Conservation (phyloP, 2,797 vertebrate genomes). For the Lycodopsis pacificus region DNA sequence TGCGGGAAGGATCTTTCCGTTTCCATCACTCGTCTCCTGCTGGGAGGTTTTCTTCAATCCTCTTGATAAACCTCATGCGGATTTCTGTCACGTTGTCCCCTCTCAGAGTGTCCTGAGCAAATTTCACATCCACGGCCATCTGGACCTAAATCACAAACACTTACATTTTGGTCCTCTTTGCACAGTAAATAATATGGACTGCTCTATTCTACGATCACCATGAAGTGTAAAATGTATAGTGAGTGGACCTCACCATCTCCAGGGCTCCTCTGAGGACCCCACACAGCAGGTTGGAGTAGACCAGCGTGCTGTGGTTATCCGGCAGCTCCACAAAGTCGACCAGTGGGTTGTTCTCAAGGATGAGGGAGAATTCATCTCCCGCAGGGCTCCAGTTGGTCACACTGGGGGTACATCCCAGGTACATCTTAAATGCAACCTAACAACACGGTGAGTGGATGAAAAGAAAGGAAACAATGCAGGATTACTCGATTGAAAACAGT, state of each 20-base stretch:
- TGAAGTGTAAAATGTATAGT: background rate
- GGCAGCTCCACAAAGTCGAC: slow-evolving; percentile 99
- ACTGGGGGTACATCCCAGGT: slow-evolving; percentile 95
- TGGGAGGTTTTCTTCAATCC: slow-evolving; percentile 98
- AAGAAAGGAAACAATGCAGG: background rate
- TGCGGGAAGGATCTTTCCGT: slow-evolving; percentile 15
- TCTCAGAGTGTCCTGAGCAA: slow-evolving; percentile 95
- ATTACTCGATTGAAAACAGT: background rate
- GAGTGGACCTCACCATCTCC: slow-evolving; percentile 92
- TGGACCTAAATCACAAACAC: slow-evolving; percentile 88
- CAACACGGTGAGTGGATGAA: background rate
- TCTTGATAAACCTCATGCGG: slow-evolving; percentile 97
- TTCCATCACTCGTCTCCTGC: slow-evolving; percentile 90
- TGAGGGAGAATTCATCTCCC: slow-evolving; percentile 98
- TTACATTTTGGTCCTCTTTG: background rate
- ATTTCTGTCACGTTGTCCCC: slow-evolving; percentile 98
- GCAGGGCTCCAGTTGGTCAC: slow-evolving; percentile 99
- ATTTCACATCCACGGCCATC: slow-evolving; percentile 98
- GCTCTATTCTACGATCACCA: background rate
- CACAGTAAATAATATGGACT: background rate
- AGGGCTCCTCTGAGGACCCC: slow-evolving; percentile 95
- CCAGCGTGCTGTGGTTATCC: slow-evolving; percentile 94
- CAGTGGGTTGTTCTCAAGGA: slow-evolving; percentile 96
- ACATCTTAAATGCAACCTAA: slow-evolving; percentile 99
- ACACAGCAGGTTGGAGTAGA: slow-evolving; percentile 97